Conservation (phyloP, 2,797 vertebrate species). For the Gymnoscopelus braueri region DNA sequence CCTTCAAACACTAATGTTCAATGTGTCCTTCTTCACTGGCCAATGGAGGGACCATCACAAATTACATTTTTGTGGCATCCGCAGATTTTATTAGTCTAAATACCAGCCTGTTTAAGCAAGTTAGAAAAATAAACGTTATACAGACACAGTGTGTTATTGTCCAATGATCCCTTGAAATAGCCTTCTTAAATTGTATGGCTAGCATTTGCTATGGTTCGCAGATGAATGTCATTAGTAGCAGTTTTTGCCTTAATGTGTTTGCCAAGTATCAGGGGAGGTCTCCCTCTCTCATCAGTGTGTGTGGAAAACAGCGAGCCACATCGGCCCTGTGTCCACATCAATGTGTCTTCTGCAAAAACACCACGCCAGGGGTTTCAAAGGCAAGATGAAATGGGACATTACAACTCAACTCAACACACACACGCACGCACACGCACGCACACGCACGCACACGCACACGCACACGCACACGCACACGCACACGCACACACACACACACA, state of each 20-base stretch:
- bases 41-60: neutral
- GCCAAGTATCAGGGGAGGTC: conserved; percentile 61
- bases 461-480: no score
- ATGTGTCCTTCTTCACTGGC: neutral
- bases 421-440: no score
- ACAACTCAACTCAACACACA: conserved; percentile 43
- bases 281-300: conserved; percentile 32
- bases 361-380: conserved; percentile 62
- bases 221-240: conserved; percentile 57
- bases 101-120: conserved; percentile 31
- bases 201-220: conserved; percentile 45
- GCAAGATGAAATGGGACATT: conserved; percentile 49
- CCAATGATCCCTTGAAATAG: conserved; percentile 12
- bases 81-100: conserved; percentile 13
- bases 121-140: conserved; percentile 33
- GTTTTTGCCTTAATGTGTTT: conserved; percentile 42
- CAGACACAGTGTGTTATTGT: conserved; percentile 22
- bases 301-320: conserved; percentile 49
- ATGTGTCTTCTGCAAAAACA: conserved; percentile 40
- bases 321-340: conserved; percentile 65
- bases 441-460: no score
- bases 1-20: neutral
- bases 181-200: conserved; percentile 8
- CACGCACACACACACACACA: no score
- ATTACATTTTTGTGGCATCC: neutral